Percentiles rank a stretch among this genome's conserved stretches.
These are phyloP conservation scores for Parazoanthus atlanticus DNA, from an alignment of 92 coral and sea anemone species.

Conservation along the genomic window DNA sequence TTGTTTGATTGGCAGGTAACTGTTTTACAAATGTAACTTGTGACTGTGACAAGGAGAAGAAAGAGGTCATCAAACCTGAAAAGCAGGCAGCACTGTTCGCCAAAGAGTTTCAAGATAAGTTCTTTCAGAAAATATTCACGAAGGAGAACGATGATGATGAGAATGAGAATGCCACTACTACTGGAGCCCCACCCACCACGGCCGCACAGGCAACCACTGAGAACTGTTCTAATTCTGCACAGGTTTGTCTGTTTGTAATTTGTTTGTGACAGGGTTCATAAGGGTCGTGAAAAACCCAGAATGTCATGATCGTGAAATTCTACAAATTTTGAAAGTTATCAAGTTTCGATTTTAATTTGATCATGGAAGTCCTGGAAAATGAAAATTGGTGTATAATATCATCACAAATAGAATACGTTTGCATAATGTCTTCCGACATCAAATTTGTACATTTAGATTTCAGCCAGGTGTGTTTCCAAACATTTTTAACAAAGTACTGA, in stretches of 20 bases:
- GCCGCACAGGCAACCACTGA: constrained; percentile 37
- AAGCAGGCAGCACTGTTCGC: constrained; percentile 89
- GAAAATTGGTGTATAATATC: too few relatives aligned
- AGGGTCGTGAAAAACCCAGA: too few relatives aligned
- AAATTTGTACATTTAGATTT: too few relatives aligned
- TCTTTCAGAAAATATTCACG: constrained; percentile 66
- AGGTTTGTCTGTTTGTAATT: constrained; percentile 46
- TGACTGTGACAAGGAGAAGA: constrained; percentile 65
- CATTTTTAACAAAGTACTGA: too few relatives aligned
- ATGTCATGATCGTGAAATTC: not conserved
- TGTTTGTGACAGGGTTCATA: not conserved
- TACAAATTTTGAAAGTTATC: too few relatives aligned
- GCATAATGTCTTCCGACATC: too few relatives aligned
- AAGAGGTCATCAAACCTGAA: constrained; percentile 71
- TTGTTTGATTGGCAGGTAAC: constrained; percentile 52
- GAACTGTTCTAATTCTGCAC: constrained; percentile 70
- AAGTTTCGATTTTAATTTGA: too few relatives aligned
- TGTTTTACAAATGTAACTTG: constrained; percentile 79
- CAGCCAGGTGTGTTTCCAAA: too few relatives aligned
- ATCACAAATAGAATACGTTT: too few relatives aligned
- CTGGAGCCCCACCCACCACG: constrained; percentile 39
- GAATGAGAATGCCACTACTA: constrained; percentile 47
- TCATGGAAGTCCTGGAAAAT: too few relatives aligned
- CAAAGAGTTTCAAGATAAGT: constrained; percentile 87
- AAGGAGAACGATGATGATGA: constrained; percentile 61